Conservation (phyloP, 2,113 vertebrate species). For the Cromileptes altivelis region DNA sequence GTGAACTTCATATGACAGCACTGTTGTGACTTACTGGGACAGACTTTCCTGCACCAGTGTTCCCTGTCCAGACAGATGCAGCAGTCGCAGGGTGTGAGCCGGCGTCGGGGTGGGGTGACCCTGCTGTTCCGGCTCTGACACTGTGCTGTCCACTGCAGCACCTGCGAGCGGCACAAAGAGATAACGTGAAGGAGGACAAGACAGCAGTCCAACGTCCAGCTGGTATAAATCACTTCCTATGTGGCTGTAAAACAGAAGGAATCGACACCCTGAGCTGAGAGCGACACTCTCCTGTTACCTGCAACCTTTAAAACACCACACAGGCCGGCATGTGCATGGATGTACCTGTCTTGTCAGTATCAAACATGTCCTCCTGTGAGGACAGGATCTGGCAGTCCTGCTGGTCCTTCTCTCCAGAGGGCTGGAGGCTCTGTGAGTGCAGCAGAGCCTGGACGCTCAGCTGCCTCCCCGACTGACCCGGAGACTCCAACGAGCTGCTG, state of each 20-base stretch:
- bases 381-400: constrained; percentile 86
- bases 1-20: not conserved
- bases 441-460: constrained; percentile 69
- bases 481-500: constrained; percentile 79
- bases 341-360: constrained; percentile 75
- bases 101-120: constrained; percentile 83
- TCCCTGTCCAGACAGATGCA: constrained; percentile 93
- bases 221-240: not conserved
- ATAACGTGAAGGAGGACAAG: not conserved
- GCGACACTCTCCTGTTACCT: no score
- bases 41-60: constrained; percentile 86
- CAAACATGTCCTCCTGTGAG: constrained; percentile 93
- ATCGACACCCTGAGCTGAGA: not conserved
- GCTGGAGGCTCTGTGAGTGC: constrained; percentile 75
- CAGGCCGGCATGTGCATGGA: no score
- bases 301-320: no score
- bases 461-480: constrained; percentile 63
- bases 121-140: constrained; percentile 81
- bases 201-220: not conserved
- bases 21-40: constrained; percentile 85
- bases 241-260: not conserved
- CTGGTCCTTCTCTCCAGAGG: constrained; percentile 40
- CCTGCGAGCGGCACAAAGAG: constrained; percentile 48
- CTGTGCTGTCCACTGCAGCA: constrained; percentile 80
- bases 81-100: constrained; percentile 86